Evolutionary conservation across 2,888 invertebrate species (phyloP).

Genomic region (Nebria brevicollis): DNA sequence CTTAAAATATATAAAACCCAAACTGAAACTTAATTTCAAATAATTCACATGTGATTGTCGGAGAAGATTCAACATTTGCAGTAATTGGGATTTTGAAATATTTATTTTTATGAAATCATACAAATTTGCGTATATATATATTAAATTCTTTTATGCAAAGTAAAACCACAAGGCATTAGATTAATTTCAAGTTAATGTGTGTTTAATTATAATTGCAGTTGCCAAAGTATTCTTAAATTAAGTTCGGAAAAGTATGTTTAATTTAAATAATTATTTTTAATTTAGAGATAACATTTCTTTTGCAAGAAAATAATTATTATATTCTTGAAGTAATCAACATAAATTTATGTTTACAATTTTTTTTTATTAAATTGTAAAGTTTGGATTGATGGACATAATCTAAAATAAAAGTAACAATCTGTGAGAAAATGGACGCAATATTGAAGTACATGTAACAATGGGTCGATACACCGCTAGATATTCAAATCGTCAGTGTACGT

Average conservation of each 20-base stretch:
- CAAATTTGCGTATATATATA: not conserved
- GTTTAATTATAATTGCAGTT: too few species aligned
- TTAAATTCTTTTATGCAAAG: too few species aligned
- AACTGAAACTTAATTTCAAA: not conserved
- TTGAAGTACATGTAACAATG: conserved; percentile 34
- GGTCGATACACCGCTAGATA: conserved; percentile 48
- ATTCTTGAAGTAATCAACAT: too few species aligned
- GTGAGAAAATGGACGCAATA: conserved; percentile 16
- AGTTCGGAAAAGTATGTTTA: too few species aligned
- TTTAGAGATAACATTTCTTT: too few species aligned
- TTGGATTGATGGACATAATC: not conserved
- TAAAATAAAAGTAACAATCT: not conserved
- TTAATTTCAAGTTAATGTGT: too few species aligned
- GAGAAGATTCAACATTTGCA: not conserved
- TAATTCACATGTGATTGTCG: not conserved
- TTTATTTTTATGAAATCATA: not conserved
- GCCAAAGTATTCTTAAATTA: too few species aligned
- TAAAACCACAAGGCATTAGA: too few species aligned
- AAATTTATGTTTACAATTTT: too few species aligned
- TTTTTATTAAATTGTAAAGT: not conserved
- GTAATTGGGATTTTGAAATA: not conserved
- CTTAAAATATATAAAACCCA: not conserved
- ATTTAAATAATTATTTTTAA: too few species aligned
- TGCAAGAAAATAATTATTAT: too few species aligned
- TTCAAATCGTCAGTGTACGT: conserved; percentile 42